phyloP scores from a whole-genome alignment of 92 coral and sea anemone genomes.

The Chrysogorgia sp. region DNA sequence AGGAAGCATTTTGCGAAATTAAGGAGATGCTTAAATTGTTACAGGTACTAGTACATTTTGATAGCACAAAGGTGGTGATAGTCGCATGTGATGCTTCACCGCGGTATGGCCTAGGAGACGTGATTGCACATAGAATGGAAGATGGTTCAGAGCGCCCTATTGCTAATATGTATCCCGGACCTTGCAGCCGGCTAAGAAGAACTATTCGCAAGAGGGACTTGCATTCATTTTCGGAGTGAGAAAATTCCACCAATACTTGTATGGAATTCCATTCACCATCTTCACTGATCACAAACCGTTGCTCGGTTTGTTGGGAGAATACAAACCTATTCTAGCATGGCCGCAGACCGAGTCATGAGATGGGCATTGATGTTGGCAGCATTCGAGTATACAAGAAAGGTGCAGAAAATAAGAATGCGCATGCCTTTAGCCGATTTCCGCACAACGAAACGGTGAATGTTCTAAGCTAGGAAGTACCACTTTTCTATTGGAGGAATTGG shows the following conservation, averaged over 20 bases:
- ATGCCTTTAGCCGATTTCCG: constrained; percentile 27
- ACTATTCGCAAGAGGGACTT: constrained; percentile 7
- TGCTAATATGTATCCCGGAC: constrained; percentile 43
- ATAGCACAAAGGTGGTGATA: constrained; percentile 2
- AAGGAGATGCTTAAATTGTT: too few species aligned
- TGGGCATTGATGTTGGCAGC: constrained; percentile 55
- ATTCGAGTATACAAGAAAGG: constrained; percentile 1
- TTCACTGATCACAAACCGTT: constrained; percentile 43
- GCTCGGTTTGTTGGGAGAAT: constrained; percentile 28
- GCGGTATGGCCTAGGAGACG: constrained; percentile 52
- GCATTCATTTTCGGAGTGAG: neutral
- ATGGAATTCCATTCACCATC: constrained; percentile 14
- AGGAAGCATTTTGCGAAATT: neutral
- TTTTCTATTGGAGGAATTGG: constrained; percentile 2
- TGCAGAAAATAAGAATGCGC: constrained; percentile 49
- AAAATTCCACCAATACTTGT: constrained; percentile 20
- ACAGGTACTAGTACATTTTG: too few species aligned
- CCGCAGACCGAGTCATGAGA: constrained; percentile 54
- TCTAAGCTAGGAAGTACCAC: neutral
- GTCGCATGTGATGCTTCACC: constrained; percentile 56
- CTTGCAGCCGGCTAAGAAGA: constrained; percentile 32
- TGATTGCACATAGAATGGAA: constrained; percentile 48
- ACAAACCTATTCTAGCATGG: constrained; percentile 31
- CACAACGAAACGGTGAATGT: neutral
- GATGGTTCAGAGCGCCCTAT: constrained; percentile 47